Evolutionary conservation across 2,113 vertebrate genomes (phyloP).

Genomic region (Gallinago paraguaiae): DNA sequence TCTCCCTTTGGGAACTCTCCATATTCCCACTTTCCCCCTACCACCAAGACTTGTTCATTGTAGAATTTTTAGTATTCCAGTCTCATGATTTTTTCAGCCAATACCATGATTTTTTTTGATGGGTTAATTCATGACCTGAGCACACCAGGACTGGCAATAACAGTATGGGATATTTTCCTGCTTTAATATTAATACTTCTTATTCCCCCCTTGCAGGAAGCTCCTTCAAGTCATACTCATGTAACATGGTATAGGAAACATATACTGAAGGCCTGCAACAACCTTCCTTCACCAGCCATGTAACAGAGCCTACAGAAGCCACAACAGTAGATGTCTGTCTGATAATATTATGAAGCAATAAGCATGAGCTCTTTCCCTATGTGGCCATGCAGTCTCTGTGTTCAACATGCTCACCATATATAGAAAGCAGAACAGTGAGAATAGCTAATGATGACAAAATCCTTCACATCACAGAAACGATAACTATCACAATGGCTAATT

Average conservation of each 20-base stretch:
- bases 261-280: not conserved
- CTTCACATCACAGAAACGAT: not conserved
- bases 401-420: not conserved
- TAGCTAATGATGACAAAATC: not conserved
- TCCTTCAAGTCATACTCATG: not conserved
- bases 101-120: not conserved
- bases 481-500: not conserved
- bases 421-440: not conserved
- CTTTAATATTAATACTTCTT: not conserved
- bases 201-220: not conserved
- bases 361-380: not conserved
- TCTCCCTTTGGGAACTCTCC: not conserved
- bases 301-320: not conserved
- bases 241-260: not conserved
- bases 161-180: not conserved
- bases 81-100: not conserved
- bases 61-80: not conserved
- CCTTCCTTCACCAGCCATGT: not conserved
- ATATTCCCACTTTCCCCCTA: not conserved
- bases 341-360: not conserved
- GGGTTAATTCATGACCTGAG: not conserved
- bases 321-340: not conserved
- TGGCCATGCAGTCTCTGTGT: not conserved
- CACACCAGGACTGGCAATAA: not conserved
- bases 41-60: not conserved